Evolutionary conservation across 2,113 vertebrate genomes (phyloP), one percentile per base, ranked within the genome.

Genomic region (Rynchops niger): DNA sequence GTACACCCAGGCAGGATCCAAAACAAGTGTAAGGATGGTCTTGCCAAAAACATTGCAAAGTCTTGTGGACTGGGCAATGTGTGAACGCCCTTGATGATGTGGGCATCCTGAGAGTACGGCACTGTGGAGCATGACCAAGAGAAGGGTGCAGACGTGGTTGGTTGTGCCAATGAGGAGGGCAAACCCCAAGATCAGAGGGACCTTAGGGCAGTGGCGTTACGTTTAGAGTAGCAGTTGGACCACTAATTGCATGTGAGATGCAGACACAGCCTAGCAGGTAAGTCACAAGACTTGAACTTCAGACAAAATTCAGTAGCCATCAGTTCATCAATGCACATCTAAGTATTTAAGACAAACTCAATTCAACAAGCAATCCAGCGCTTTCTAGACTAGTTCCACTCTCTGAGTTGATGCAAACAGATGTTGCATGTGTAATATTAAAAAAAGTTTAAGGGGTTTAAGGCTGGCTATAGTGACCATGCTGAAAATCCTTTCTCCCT

Each of bases 81-180:
- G 30, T 26, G 55, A 81, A 69, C 5, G 32, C 32, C 21, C 5
- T 21, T n/a, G 34, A 27, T 15, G 13, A 7, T 69, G 50, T 66
- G 58, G 50, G 58, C 32, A 17, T 49, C 38, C 29, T 52, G n/a
- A 63, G 42, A 15, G 77, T 14, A 59, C 43, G 49, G 49, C 55
- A 50, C 29, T 0, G 0, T 11, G 34, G 49, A 47, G 36, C 36
- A 42, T 2, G 6, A 26, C 26, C 1, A 1, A 76, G 43, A 65
- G 67, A 36, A 58, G 25, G 12, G 38, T 34, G 42, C 3, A 11
- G 61, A 40, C 0, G 1, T 40, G 32, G 70, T 19, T 8, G 27
- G 42, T 67, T 43, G 40, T 45, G 59, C 38, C n/a, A 55, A 12
- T 25, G 34, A 50, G 42, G 65, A 69, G 56, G 53, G 25, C 7